Evolutionary conservation across 1,140 invertebrate genomes (phyloP).

Genomic region (Eciton burchellii): DNA sequence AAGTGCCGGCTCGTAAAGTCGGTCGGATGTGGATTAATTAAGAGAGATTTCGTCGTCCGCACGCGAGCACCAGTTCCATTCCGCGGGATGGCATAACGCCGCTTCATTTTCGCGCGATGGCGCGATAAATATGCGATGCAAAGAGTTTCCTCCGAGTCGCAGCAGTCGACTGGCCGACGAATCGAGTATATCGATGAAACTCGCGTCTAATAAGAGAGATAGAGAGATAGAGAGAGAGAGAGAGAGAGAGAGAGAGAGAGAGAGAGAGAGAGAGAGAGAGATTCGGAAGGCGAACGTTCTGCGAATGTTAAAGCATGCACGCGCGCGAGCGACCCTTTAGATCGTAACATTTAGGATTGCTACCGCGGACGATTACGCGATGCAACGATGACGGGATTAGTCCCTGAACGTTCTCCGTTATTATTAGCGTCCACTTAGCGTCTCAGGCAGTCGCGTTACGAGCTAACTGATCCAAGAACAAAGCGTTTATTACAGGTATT

Average conservation of each 20-base stretch:
- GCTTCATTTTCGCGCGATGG: slow-evolving; percentile 57
- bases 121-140: slow-evolving; percentile 52
- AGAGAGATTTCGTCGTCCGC: slow-evolving; percentile 15
- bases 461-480: not conserved
- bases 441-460: not conserved
- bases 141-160: slow-evolving; percentile 42
- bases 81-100: slow-evolving; percentile 2
- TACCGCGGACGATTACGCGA: not conserved
- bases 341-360: slow-evolving; percentile 32
- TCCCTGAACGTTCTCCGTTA: not conserved
- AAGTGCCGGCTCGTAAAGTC: slow-evolving; percentile 35
- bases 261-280: no score
- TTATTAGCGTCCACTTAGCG: slow-evolving; percentile 35
- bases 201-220: not conserved
- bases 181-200: slow-evolving; percentile 2
- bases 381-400: slow-evolving; percentile 21
- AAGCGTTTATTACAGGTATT: not conserved
- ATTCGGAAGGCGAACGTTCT: not conserved
- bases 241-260: no score
- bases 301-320: not conserved
- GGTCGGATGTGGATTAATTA: slow-evolving; percentile 55
- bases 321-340: not conserved
- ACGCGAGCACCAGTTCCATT: slow-evolving; percentile 19
- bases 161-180: not conserved
- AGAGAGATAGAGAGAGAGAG: no score